Conservation (phyloP, 2,888 invertebrate species). For the Sussaba pulchella region DNA sequence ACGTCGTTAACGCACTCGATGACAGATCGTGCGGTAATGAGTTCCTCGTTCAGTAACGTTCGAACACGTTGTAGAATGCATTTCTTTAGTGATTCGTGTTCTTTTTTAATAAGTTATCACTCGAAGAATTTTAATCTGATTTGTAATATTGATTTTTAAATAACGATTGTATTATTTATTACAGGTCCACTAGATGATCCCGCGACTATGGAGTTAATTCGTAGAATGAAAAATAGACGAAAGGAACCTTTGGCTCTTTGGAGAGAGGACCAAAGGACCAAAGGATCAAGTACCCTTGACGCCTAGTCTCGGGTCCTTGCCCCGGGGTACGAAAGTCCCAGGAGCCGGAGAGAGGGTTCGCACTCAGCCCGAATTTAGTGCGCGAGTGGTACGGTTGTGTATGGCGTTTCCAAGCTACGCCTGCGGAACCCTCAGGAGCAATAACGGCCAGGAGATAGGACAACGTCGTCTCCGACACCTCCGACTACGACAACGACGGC, state of each 20-base stretch:
- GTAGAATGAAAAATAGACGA: not conserved
- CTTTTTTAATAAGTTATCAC: too few species aligned
- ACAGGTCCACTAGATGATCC: too few species aligned
- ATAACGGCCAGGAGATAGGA: conserved; percentile 74
- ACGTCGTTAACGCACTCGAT: not conserved
- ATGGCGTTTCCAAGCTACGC: conserved; percentile 65
- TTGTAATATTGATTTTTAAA: too few species aligned
- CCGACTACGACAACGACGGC: conserved; percentile 29
- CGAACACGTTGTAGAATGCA: not conserved
- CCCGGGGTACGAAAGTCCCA: conserved; percentile 18
- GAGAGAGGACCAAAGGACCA: conserved; percentile 9
- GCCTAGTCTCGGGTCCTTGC: conserved; percentile 39
- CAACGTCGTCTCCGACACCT: conserved; percentile 59
- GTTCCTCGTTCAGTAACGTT: not conserved
- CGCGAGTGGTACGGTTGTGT: conserved; percentile 75
- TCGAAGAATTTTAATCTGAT: too few species aligned
- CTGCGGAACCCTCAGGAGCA: conserved; percentile 70
- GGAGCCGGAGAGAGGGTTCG: conserved; percentile 50
- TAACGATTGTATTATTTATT: too few species aligned
- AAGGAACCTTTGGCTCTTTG: not conserved
- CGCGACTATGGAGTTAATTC: too few species aligned
- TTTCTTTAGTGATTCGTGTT: not conserved
- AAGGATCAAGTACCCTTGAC: not conserved
- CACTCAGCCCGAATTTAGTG: conserved; percentile 76
- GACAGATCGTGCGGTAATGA: not conserved